Percentiles rank a stretch among this genome's conserved stretches.
Conservation (phyloP, 2,888 invertebrate species). For the Noctua pronuba region DNA sequence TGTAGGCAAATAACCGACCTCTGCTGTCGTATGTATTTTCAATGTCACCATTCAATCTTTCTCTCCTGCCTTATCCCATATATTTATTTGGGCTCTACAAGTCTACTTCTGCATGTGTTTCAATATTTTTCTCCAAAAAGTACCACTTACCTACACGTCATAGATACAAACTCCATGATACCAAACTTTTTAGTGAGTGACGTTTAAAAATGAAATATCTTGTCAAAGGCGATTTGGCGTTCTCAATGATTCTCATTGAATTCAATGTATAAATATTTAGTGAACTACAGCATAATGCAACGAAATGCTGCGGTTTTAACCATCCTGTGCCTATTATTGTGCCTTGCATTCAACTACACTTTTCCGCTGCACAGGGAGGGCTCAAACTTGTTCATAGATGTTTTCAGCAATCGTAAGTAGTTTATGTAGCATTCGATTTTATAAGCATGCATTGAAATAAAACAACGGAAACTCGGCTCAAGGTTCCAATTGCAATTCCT, state of each 20-base stretch:
- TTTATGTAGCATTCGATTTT: slow-evolving; percentile 3
- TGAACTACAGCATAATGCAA: slow-evolving; percentile 72
- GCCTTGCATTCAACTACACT: slow-evolving; percentile 81
- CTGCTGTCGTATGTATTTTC: background rate
- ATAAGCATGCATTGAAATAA: slow-evolving; percentile 1
- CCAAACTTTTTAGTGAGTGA: slow-evolving; percentile 31
- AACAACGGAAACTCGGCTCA: background rate
- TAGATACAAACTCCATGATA: background rate
- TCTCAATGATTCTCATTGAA: slow-evolving; percentile 21
- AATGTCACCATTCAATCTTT: background rate
- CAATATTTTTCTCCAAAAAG: background rate
- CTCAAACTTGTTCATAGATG: slow-evolving; percentile 54
- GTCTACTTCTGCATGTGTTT: background rate
- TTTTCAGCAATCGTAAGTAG: slow-evolving; percentile 55
- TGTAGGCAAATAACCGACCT: background rate
- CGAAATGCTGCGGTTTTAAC: slow-evolving; percentile 74
- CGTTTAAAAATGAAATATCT: slow-evolving; percentile 12
- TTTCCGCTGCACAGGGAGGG: slow-evolving; percentile 78
- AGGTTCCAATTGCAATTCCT: background rate
- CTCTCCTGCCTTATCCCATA: background rate
- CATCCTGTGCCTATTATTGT: slow-evolving; percentile 76
- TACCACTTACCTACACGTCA: background rate
- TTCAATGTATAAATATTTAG: slow-evolving; percentile 59
- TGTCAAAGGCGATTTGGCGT: slow-evolving; percentile 24
- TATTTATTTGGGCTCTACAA: background rate